Conservation (phyloP, 37 sponge, comb jelly and placozoan genomes). For the Hormiphora californensis region DNA sequence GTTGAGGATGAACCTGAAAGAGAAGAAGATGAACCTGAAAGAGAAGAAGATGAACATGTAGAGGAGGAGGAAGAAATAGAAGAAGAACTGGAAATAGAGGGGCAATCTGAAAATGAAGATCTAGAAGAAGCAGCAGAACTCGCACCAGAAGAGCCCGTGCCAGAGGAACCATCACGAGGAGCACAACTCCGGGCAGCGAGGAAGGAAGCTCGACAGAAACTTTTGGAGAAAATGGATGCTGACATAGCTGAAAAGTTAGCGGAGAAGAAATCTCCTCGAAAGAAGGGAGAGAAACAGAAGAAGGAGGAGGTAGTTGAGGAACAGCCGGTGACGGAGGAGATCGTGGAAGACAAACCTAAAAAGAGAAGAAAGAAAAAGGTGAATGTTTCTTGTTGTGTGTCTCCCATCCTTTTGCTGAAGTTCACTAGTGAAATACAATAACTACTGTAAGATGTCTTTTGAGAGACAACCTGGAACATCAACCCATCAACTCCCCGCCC, state of each 20-base stretch:
- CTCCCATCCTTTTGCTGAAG: no score
- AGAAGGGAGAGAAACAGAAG: background rate
- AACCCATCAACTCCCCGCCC: no score
- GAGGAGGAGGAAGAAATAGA: background rate
- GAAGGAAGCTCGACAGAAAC: background rate
- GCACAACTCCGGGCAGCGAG: background rate
- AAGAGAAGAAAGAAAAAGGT: no score
- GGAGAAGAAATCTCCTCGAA: background rate
- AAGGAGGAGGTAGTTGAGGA: background rate
- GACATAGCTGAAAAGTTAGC: background rate
- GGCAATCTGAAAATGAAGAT: background rate
- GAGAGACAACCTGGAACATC: no score
- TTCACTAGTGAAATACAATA: no score
- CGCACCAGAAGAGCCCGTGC: background rate
- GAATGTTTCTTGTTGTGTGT: no score
- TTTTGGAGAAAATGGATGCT: slow-evolving; percentile 23
- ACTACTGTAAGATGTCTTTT: no score
- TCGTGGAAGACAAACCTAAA: background rate
- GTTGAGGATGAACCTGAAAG: background rate
- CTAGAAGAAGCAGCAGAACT: background rate
- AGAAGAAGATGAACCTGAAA: background rate
- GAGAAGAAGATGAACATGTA: background rate
- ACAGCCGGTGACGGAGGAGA: slow-evolving; percentile 22
- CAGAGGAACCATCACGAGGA: background rate
- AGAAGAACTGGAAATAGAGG: background rate